A percentile compares a stretch with the other conserved stretches of the same genome.
Conservation (phyloP, 2,888 invertebrate species). For the Copidosoma aretas region DNA sequence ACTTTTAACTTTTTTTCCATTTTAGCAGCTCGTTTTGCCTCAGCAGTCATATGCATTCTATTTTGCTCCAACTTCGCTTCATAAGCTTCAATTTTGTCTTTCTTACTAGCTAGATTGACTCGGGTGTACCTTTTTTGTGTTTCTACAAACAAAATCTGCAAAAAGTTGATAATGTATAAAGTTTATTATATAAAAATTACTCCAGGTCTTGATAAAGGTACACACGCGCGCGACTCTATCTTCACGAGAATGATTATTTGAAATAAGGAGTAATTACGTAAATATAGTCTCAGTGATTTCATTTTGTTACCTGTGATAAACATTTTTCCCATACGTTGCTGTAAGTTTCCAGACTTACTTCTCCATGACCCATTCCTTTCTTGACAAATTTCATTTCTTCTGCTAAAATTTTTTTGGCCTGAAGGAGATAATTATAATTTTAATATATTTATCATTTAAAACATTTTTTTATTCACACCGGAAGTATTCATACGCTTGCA, state of each 20-base stretch:
- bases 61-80: conserved; percentile 93
- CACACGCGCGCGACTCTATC: too few relatives aligned
- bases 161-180: not conserved
- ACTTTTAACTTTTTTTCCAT: conserved; percentile 97
- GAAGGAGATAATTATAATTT: too few relatives aligned
- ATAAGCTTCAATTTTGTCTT: conserved; percentile 91
- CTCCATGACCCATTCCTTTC: conserved; percentile 94
- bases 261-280: too few relatives aligned
- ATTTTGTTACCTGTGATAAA: conserved; percentile 75
- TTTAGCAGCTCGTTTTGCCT: conserved; percentile 96
- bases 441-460: conserved; percentile 10
- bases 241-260: too few relatives aligned
- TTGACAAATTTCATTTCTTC: conserved; percentile 90
- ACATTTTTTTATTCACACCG: not conserved
- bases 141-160: conserved; percentile 84
- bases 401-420: conserved; percentile 72
- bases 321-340: conserved; percentile 98
- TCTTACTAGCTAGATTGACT: conserved; percentile 93
- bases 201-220: too few relatives aligned
- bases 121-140: conserved; percentile 91
- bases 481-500: not conserved
- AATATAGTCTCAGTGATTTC: conserved; percentile 39
- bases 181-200: too few relatives aligned
- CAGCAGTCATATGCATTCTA: conserved; percentile 93
- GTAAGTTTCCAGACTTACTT: conserved; percentile 88